Base-by-base conservation (phyloP, 2,113 vertebrate genomes). In the Leptobrachium leishanense region DNA sequence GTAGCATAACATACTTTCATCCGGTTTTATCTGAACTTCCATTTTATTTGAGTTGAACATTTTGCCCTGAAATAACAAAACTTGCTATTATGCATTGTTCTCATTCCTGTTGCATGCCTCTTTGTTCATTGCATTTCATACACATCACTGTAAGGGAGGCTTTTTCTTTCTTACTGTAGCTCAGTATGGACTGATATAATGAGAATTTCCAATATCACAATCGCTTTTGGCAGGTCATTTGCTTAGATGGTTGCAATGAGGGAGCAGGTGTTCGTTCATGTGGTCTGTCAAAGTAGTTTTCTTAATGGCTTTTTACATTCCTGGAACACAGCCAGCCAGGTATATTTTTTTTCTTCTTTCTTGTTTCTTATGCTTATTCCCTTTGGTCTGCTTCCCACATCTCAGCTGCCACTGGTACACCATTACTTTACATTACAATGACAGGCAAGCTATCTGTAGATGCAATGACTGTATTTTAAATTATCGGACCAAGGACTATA, bases 241-340 rank as follows among this genome's bases (percentile, higher is more conserved):
- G 57, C 57, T 63, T 74, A 64, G 59, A 75, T 65, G 42, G 62
- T 42, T 75, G 59, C 43, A 46, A n/a, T 64, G 46, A 66, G 10
- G 20, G 73, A 75, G 43, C 73, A 75, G 73, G 73, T 75, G 73
- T 75, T 75, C 15, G 73, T 42, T 66, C 62, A 75, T 43, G 20
- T 65, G 62, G 41, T 20, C 43, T 75, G 73, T 75, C 73, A 75
- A 66, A 65, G 62, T 42, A 43, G 44, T 66, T 64, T 75, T 11
- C 73, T 75, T 75, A 75, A 75, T 66, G 62, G 53, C 62, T 75
- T 42, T 64, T 43, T 64, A 74, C 72, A 44, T 65, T 64, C 64
- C 57, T 74, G 72, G n/a, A 20, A 46, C 57, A 64, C 20, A 74
- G 43, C 62, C 44, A 66, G 62, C 43, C 73, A 66, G 62, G 62